These are phyloP conservation scores for Sebastiscus tertius DNA, from an alignment of 2,797 vertebrate genomes.

Conservation along the genomic window DNA sequence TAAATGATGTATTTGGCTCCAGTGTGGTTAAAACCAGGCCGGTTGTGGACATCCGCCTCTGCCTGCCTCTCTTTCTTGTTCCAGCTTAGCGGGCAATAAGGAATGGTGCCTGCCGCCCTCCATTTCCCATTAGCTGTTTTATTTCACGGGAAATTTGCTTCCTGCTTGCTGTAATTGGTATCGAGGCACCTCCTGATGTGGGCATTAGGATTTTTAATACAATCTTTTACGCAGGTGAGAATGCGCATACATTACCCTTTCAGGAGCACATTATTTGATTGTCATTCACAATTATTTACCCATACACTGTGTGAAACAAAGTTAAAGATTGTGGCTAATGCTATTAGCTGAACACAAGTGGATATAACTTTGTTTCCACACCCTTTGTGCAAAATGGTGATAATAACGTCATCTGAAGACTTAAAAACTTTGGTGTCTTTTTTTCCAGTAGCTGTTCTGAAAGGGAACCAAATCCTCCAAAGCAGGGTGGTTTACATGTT, in stretches of 20 bases:
- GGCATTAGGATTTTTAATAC: slow-evolving; percentile 82
- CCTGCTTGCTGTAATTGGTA: slow-evolving; percentile 85
- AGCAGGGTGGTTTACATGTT: slow-evolving; percentile 27
- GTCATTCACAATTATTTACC: slow-evolving; percentile 80
- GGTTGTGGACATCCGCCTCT: slow-evolving; percentile 61
- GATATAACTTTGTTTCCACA: slow-evolving; percentile 37
- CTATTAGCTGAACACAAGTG: slow-evolving; percentile 55
- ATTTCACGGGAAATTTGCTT: slow-evolving; percentile 88
- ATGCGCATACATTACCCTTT: slow-evolving; percentile 85
- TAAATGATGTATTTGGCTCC: slow-evolving; percentile 46
- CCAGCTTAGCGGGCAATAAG: slow-evolving; percentile 71
- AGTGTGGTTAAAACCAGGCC: slow-evolving; percentile 59
- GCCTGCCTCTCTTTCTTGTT: slow-evolving; percentile 59
- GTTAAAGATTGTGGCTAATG: slow-evolving; percentile 74
- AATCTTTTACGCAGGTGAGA: slow-evolving; percentile 82
- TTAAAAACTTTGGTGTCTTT: slow-evolving; percentile 27
- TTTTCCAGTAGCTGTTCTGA: slow-evolving; percentile 14
- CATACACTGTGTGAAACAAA: slow-evolving; percentile 68
- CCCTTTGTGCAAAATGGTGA: slow-evolving; percentile 7
- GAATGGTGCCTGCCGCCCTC: slow-evolving; percentile 73
- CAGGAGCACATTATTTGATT: slow-evolving; percentile 78
- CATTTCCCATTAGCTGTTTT: slow-evolving; percentile 86
- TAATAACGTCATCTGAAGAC: slow-evolving; percentile 32
- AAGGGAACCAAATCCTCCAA: slow-evolving; percentile 44
- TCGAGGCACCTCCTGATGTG: slow-evolving; percentile 83